Conservation (phyloP, 2,797 vertebrate species). For the Anableps anableps region DNA sequence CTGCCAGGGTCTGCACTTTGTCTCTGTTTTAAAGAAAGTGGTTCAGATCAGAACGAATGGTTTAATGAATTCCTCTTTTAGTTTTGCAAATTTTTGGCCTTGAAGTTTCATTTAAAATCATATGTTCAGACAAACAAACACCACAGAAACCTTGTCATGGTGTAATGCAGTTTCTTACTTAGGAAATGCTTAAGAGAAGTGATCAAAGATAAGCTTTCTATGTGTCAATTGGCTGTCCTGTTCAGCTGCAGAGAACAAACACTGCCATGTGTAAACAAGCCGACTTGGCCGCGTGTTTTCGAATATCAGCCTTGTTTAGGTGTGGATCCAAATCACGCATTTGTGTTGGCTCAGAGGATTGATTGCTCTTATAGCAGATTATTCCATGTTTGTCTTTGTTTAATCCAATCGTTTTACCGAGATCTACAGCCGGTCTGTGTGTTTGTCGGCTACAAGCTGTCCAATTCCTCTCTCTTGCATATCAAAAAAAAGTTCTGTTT, state of each 20-base stretch:
- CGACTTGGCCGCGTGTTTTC: slow-evolving; percentile 64
- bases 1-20: not conserved
- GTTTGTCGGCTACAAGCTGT: slow-evolving; percentile 78
- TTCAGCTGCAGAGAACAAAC: slow-evolving; percentile 63
- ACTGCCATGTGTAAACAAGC: slow-evolving; percentile 67
- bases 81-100: not conserved
- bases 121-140: slow-evolving; percentile 5
- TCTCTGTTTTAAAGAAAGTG: not conserved
- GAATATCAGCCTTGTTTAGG: slow-evolving; percentile 69
- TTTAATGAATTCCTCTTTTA: not conserved
- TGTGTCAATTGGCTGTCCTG: slow-evolving; percentile 52
- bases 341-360: slow-evolving; percentile 71
- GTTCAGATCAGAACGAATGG: not conserved
- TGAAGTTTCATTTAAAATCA: not conserved
- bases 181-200: slow-evolving; percentile 42
- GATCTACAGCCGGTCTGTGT: slow-evolving; percentile 77
- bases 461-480: slow-evolving; percentile 67
- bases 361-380: slow-evolving; percentile 77
- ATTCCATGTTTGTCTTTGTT: slow-evolving; percentile 79
- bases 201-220: slow-evolving; percentile 61
- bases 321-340: slow-evolving; percentile 69
- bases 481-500: slow-evolving; percentile 56
- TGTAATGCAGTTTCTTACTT: slow-evolving; percentile 35
- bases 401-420: slow-evolving; percentile 79
- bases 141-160: slow-evolving; percentile 23